A percentile compares a stretch with the other conserved stretches of the same genome.
Evolutionary conservation across 1,140 invertebrate genomes (phyloP).

Genomic region (Pomacea maculata): DNA sequence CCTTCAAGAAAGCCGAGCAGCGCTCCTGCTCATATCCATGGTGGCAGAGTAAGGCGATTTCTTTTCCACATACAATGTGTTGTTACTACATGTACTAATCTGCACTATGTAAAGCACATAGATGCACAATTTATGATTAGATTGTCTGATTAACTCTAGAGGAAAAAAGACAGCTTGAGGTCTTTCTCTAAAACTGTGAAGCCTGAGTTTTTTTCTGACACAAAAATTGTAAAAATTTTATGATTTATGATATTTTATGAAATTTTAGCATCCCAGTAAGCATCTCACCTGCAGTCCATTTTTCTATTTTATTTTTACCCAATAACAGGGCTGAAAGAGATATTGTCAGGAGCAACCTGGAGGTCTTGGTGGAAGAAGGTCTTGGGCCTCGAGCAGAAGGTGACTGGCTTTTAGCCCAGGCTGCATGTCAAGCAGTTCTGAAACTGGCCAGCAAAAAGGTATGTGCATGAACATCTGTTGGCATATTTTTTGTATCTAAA

Average conservation of each 20-base stretch:
- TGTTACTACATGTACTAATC: too few species aligned
- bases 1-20: constrained; percentile 74
- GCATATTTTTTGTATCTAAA: neutral
- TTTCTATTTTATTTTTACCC: neutral
- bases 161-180: too few species aligned
- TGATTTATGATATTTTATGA: too few species aligned
- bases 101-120: too few species aligned
- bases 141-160: too few species aligned
- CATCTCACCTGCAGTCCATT: neutral
- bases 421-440: constrained; percentile 71
- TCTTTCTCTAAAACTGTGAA: too few species aligned
- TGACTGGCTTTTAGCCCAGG: constrained; percentile 70
- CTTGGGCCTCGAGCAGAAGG: constrained; percentile 67
- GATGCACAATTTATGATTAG: too few species aligned
- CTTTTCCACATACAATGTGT: neutral
- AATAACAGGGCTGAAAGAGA: constrained; percentile 62
- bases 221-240: too few species aligned
- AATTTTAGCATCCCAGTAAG: too few species aligned
- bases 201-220: too few species aligned
- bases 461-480: constrained; percentile 13
- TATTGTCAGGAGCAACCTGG: constrained; percentile 72
- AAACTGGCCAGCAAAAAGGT: constrained; percentile 64
- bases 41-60: constrained; percentile 68
- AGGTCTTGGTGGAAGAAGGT: constrained; percentile 70
- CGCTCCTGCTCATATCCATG: constrained; percentile 80